Conservation (phyloP, 2,797 vertebrate species). For the Aldrovandia affinis region DNA sequence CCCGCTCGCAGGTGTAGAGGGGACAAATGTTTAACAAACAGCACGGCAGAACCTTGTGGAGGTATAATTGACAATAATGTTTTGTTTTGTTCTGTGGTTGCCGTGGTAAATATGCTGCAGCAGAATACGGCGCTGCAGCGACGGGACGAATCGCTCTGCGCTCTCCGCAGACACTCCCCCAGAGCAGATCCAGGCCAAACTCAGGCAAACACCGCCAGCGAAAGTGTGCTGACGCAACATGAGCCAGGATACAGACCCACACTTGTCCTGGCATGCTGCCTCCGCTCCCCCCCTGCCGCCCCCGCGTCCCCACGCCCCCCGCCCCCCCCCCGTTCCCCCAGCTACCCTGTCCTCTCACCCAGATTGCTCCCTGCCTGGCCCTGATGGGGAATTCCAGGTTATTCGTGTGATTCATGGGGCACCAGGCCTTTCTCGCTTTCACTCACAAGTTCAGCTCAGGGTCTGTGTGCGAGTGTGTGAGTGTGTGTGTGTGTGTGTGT, state of each 20-base stretch:
- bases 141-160: background rate
- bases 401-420: background rate
- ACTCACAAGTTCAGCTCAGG: background rate
- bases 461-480: background rate
- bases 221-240: background rate
- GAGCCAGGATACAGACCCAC: background rate
- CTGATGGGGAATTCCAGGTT: constrained; percentile 25
- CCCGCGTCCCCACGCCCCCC: background rate
- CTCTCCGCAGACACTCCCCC: background rate
- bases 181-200: background rate
- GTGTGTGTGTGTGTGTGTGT: too few species aligned
- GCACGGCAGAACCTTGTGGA: too few species aligned
- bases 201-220: background rate
- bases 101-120: too few species aligned
- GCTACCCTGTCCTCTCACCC: constrained; percentile 58
- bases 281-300: background rate
- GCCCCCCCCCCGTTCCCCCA: background rate
- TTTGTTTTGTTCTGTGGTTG: too few species aligned
- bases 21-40: too few species aligned
- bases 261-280: background rate
- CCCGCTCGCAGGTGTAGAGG: too few species aligned
- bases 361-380: constrained; percentile 34
- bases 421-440: background rate
- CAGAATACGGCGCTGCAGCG: background rate
- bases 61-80: too few species aligned